Base-by-base conservation (phyloP, 2,888 invertebrate genomes). In the Eilema sororculum region DNA sequence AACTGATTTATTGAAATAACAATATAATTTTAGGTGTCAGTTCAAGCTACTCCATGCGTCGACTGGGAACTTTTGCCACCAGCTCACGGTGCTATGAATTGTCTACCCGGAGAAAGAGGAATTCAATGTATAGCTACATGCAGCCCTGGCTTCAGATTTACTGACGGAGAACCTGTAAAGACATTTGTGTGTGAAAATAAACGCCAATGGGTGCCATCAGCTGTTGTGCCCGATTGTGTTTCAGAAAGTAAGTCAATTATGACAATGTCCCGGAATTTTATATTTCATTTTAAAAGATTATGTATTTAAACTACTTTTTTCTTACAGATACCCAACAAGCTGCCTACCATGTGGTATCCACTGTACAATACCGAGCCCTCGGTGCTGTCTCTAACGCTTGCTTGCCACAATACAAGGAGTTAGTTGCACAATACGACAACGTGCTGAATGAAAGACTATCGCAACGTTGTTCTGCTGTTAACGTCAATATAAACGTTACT, bases 41-140 rank as follows among this genome's bases (percentile, higher is more conserved):
- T 99, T 0, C 98, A 98, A 96, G 98, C 99, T 0, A 98, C 98
- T 0, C 98, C 98, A 20, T 99, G 99, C 85, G 98, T 99, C 0
- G 98, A 98, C 84, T 99, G 99, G 98, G 99, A 99, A 87, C 91
- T 99, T 9, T 97, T 97, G 88, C 97, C 98, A 6, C 99, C 99
- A 0, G 97, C 97, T 0, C 97, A 99, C 89, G 99, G 99, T 62
- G 98, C 97, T 64, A 95, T 99, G 37, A 98, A 98, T 86, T 99
- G 99, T 84, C 92, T 98, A 20, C 97, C 98, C 25, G 97, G 97
- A 5, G 98, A 98, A 70, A 96, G 96, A 84, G 98, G 98, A 69
- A 96, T 98, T 60, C 98, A 98, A 81, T 99, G 99, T 86, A 97
- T 98, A 73, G 98, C 98, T 0, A 98, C 98, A 0, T 99, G 99